Evolutionary conservation across 2,888 invertebrate species (phyloP), one percentile per base, ranked within the genome.

Genomic region (Drosophila limbata): DNA sequence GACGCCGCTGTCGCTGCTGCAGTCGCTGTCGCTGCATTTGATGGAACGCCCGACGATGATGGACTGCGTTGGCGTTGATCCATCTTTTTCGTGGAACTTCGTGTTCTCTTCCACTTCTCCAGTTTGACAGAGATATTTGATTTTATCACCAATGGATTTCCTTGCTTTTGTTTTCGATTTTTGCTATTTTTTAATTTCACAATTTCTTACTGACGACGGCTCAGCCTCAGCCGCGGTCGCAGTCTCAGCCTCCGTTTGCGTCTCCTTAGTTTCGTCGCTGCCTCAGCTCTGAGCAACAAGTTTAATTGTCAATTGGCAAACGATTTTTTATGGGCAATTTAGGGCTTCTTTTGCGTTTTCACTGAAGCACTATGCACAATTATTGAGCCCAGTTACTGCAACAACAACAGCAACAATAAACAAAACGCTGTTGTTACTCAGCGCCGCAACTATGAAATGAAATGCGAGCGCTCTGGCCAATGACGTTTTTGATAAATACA

Each of bases 41-140:
- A 57, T 31, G 60, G 21, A 1, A 65, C 74, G 35, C 74, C 74
- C 28, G 67, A 60, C 28, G 67, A 62, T 52, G 67, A 62, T 52
- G 74, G 78, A 51, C 86, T 79, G 37, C 64, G 76, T 39, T 81
- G 84, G 21, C 81, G 69, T 63, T 73, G 81, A 73, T 90, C 90
- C 91, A 91, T 91, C 79, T 87, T 89, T 53, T 90, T 91, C 55
- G 90, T 91, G 57, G 91, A 91, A 60, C 76, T 82, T n/a, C 91
- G 90, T n/a, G 91, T 91, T 91, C 91, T 91, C 72, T 90, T 91
- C 91, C 91, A 91, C 91, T 91, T 91, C 91, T 91, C 91, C 91
- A 91, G 90, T 76, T 91, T 91, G 84, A 70, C 69, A 8, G 37
- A 51, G 45, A 35, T 64, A 15, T 10, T 40, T 70, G 19, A 4